Base-by-base conservation (phyloP, 2,888 invertebrate species). In the Suillia variegata region DNA sequence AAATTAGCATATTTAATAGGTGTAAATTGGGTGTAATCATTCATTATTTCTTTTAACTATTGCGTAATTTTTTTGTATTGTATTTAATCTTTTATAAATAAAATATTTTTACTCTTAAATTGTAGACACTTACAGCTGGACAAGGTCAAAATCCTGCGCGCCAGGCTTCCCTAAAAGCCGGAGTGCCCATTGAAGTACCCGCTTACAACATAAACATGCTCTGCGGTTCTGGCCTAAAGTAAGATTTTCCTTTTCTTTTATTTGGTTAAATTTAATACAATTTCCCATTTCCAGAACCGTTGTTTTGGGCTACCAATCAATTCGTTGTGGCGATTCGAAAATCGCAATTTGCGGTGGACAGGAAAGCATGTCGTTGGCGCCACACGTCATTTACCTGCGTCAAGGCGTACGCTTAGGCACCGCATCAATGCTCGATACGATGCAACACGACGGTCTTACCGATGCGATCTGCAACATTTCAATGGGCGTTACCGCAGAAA, bases 401-500 rank as follows among this genome's bases (percentile, higher is more conserved):
- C 75, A 81, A 62, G 89, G 89, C 12, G 73, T 85, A 2, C 91
- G 89, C 83, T 83, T 91, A 82, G 93, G 93, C 3, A 80, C 87
- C 67, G 81, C 83, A 4, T 81, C 82, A 22, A 73, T 93, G 67
- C 71, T 83, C 2, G 93, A 94, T 75, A 85, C 88, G 0, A 83
- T 93, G 84, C 55, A 91, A 1, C 65, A 73, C 33, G 92, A 92
- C 82, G 91, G 90, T 1, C 84, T 94, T 10, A 90, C 86, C 1
- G 93, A 93, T 83, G 89, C 90, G 6, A 90, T 92, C 75, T 74
- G 85, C 66, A 84, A 87, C 59, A 85, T 88, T 59, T 91, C 90
- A 73, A 94, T 94, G 93, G 93, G 93, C 54, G 82, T 89, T 24
- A 93, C 93, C 63, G 92, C 91, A 62, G 93, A 94, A 82, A 90